Percentiles rank a stretch among this genome's conserved stretches.
Conservation (phyloP, 2,113 vertebrate genomes). For the Phodopus roborovskii region DNA sequence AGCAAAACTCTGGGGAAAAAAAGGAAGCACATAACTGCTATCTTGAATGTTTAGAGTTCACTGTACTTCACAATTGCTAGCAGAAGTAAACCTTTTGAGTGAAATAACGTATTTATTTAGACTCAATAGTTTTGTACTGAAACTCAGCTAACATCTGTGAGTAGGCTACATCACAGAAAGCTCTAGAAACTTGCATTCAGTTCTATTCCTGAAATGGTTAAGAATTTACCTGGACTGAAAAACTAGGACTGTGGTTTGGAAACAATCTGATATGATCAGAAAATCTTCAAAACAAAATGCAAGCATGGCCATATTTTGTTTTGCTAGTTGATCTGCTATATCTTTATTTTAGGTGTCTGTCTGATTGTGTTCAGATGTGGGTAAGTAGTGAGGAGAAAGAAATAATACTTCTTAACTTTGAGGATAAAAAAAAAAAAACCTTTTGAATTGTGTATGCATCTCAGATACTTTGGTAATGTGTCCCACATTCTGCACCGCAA, state of each 20-base stretch:
- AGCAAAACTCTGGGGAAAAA: conserved; percentile 20
- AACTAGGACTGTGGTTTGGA: conserved; percentile 84
- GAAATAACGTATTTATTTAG: background rate
- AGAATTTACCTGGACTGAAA: conserved; percentile 55
- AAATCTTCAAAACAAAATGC: conserved; percentile 76
- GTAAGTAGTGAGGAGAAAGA: conserved; percentile 84
- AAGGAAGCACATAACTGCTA: background rate
- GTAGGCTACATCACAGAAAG: conserved; percentile 31
- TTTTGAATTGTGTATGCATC: conserved; percentile 23
- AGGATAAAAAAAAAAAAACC: conserved; percentile 53
- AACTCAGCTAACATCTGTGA: conserved; percentile 3
- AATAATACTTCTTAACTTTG: conserved; percentile 74
- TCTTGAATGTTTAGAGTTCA: background rate
- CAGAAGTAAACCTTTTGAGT: background rate
- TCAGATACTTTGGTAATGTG: conserved; percentile 32
- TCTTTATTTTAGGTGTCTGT: conserved; percentile 78
- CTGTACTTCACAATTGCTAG: background rate
- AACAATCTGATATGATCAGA: conserved; percentile 85
- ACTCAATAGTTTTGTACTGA: background rate
- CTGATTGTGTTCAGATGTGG: conserved; percentile 86
- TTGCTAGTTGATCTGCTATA: conserved; percentile 78
- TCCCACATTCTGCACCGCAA: conserved; percentile 28
- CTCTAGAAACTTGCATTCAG: background rate
- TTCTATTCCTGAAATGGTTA: conserved; percentile 57
- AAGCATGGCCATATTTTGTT: conserved; percentile 80